A percentile compares a stretch with the other conserved stretches of the same genome.
Conservation (phyloP, 2,113 vertebrate genomes). For the Oreochromis spilurus region DNA sequence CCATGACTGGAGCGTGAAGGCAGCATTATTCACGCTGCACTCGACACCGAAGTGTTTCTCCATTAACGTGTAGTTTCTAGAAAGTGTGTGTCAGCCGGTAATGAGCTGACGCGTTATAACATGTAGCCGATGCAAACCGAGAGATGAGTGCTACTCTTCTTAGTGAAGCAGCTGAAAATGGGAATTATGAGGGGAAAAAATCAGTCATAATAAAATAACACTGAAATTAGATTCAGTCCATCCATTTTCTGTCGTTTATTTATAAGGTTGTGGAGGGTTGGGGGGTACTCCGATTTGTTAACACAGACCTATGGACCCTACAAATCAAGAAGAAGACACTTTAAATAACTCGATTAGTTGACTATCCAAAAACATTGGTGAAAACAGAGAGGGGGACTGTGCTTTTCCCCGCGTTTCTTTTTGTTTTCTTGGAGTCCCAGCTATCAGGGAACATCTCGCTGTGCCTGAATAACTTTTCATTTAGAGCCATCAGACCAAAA, state of each 20-base stretch:
- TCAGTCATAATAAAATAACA: neutral
- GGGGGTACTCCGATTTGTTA: neutral
- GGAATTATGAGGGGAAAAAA: neutral
- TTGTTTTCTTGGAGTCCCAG: neutral
- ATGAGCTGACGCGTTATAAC: neutral
- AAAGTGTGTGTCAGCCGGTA: neutral
- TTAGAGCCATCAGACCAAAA: neutral
- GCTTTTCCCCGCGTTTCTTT: accelerated
- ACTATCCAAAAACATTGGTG: neutral
- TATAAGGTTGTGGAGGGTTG: neutral
- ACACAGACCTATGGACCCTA: neutral
- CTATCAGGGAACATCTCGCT: neutral
- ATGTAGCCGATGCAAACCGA: neutral
- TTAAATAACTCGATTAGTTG: neutral
- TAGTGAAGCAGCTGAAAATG: neutral
- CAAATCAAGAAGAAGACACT: neutral
- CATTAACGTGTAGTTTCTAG: neutral
- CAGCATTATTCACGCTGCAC: constrained; percentile 12
- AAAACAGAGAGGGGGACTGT: neutral
- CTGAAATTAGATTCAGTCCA: neutral
- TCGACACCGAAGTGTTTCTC: neutral
- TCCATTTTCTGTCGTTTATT: neutral
- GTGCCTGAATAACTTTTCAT: neutral
- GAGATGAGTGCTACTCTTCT: neutral
- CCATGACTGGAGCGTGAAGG: neutral